Evolutionary conservation across 2,888 invertebrate genomes (phyloP).

Genomic region (Hydrotaea cyrtoneurina): DNA sequence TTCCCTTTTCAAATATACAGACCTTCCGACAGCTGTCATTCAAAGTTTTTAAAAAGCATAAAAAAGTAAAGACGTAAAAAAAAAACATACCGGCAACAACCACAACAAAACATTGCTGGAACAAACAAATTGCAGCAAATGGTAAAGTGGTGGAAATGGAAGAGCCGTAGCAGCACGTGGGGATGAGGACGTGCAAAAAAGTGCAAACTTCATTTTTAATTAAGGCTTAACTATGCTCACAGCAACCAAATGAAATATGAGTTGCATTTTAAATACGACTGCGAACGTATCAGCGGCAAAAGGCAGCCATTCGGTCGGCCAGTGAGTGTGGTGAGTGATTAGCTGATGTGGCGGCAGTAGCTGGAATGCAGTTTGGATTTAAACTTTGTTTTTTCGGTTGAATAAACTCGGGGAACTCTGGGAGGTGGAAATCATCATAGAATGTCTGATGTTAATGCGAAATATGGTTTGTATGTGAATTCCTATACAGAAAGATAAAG

Average conservation of each 20-base stretch:
- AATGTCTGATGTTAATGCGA: too few species aligned
- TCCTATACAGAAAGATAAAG: too few species aligned
- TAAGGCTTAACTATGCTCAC: constrained; percentile 54
- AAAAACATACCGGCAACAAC: not conserved
- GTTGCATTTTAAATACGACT: constrained; percentile 43
- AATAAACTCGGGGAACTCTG: too few species aligned
- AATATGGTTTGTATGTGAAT: too few species aligned
- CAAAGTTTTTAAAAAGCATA: constrained; percentile 10
- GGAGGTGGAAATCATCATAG: too few species aligned
- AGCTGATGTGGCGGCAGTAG: not conserved
- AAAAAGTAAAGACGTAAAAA: constrained; percentile 34
- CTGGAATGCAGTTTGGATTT: not conserved
- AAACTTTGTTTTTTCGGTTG: too few species aligned
- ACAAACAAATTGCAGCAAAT: constrained; percentile 10
- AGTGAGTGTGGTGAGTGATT: not conserved
- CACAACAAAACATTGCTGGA: constrained; percentile 21
- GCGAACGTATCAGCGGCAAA: constrained; percentile 2
- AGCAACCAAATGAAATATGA: constrained; percentile 54
- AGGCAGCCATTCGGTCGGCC: not conserved
- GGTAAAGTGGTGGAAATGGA: not conserved
- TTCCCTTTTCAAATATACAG: constrained; percentile 13
- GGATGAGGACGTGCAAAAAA: constrained; percentile 3
- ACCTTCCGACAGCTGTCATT: constrained; percentile 65
- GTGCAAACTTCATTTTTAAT: constrained; percentile 60
- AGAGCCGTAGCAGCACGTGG: not conserved